These are phyloP conservation scores for Sporophila hypoxantha DNA, from an alignment of 2,113 vertebrate genomes.

Conservation along the genomic window DNA sequence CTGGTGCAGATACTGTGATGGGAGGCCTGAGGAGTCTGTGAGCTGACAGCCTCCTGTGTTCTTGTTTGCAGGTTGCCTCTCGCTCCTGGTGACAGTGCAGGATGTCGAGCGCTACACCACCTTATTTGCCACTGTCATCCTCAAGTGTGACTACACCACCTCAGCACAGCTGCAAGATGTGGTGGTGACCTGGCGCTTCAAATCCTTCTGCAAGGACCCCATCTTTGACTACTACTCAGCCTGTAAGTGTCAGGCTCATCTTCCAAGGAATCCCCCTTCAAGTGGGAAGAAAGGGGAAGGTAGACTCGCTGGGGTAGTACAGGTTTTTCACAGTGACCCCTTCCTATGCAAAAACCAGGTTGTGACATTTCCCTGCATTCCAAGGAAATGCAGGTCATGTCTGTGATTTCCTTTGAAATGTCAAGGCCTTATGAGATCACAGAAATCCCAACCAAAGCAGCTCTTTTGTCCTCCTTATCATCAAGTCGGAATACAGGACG, in stretches of 20 bases:
- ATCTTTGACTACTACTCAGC: slow-evolving; percentile 88
- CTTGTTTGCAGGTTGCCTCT: slow-evolving; percentile 69
- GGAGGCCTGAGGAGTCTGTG: background rate
- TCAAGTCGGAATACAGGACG: background rate
- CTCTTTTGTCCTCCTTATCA: background rate
- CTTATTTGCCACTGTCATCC: slow-evolving; percentile 78
- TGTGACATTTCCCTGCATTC: background rate
- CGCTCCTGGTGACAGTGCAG: slow-evolving; percentile 80
- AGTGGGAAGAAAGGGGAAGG: background rate
- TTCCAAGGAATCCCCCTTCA: background rate
- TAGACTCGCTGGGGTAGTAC: background rate
- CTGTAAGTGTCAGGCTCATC: slow-evolving; percentile 66
- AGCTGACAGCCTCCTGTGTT: background rate
- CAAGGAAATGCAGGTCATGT: background rate
- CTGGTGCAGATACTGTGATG: background rate
- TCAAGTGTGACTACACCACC: slow-evolving; percentile 91
- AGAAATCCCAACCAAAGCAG: background rate
- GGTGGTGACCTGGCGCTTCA: slow-evolving; percentile 88
- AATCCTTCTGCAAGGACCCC: slow-evolving; percentile 95
- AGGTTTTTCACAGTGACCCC: background rate
- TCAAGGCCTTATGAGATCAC: background rate
- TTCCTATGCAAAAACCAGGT: background rate
- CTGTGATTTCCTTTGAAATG: background rate
- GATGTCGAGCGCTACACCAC: slow-evolving; percentile 72
- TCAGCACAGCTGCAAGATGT: slow-evolving; percentile 83